phyloP scores from a whole-genome alignment of 2,797 vertebrate species.

The Poliocrania exsul region DNA sequence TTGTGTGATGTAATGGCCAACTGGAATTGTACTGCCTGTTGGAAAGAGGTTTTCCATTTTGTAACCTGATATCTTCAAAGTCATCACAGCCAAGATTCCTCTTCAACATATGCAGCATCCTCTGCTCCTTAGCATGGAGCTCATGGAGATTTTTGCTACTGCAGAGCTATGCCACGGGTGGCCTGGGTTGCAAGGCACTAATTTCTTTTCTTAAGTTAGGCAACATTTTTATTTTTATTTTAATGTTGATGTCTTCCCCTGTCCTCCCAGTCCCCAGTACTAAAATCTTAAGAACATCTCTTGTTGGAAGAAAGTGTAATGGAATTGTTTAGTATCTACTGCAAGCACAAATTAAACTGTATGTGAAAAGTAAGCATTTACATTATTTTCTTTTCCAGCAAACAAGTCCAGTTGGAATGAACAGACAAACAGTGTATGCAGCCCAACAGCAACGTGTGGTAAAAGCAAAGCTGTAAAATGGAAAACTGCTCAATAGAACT shows the following conservation, averaged over 20 bases:
- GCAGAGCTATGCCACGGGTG: background rate
- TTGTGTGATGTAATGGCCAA: background rate
- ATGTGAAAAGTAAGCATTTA: background rate
- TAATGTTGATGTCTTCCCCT: background rate
- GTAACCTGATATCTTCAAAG: background rate
- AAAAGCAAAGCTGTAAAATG: background rate
- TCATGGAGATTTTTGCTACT: background rate
- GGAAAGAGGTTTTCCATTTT: conserved; percentile 9
- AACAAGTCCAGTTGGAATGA: background rate
- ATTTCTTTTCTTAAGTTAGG: background rate
- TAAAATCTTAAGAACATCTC: background rate
- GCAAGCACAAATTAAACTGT: background rate
- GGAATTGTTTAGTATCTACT: background rate
- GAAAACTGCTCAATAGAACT: background rate
- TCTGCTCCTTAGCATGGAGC: background rate
- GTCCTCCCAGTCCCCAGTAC: background rate
- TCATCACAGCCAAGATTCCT: background rate
- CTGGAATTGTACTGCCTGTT: background rate
- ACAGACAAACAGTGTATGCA: background rate
- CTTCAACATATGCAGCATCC: background rate
- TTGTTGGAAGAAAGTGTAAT: background rate
- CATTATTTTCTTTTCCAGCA: background rate
- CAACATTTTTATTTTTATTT: background rate
- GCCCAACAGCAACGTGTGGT: background rate
- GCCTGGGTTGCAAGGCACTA: accelerated